A percentile compares a stretch with the other conserved stretches of the same genome.
These are phyloP conservation scores for Brachionus calyciflorus DNA, from an alignment of 1,140 invertebrate genomes.

Conservation along the genomic window DNA sequence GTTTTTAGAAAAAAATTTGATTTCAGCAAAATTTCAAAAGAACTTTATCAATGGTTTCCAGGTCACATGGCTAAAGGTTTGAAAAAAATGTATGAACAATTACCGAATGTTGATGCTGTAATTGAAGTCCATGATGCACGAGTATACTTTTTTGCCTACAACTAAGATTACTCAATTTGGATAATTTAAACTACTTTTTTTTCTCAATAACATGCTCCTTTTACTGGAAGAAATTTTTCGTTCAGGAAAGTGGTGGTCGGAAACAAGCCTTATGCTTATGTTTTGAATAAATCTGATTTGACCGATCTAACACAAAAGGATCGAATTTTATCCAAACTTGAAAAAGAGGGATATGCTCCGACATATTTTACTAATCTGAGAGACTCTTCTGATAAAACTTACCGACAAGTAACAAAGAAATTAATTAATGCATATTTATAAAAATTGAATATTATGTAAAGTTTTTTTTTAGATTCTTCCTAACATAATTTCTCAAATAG, in stretches of 20 bases:
- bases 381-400: constrained; percentile 31
- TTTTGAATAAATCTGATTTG: constrained; percentile 45
- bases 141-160: constrained; percentile 1
- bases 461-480: constrained; percentile 23
- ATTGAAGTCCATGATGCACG: constrained; percentile 47
- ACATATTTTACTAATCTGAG: constrained; percentile 22
- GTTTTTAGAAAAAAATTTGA: constrained; percentile 14
- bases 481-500: constrained; percentile 25
- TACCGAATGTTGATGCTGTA: constrained; percentile 40
- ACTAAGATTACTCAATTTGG: background rate
- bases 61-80: constrained; percentile 47
- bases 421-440: background rate
- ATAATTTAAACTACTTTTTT: background rate
- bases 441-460: background rate
- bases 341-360: constrained; percentile 40
- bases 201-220: background rate
- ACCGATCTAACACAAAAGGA: background rate
- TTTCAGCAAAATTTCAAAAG: constrained; percentile 35
- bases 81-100: constrained; percentile 40
- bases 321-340: background rate
- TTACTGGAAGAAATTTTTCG: constrained; percentile 20
- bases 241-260: constrained; percentile 10
- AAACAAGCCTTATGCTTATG: constrained; percentile 26
- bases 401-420: constrained; percentile 38
- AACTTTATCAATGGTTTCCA: constrained; percentile 46